Conservation (phyloP, 2,113 vertebrate genomes). For the Miniopterus natalensis region DNA sequence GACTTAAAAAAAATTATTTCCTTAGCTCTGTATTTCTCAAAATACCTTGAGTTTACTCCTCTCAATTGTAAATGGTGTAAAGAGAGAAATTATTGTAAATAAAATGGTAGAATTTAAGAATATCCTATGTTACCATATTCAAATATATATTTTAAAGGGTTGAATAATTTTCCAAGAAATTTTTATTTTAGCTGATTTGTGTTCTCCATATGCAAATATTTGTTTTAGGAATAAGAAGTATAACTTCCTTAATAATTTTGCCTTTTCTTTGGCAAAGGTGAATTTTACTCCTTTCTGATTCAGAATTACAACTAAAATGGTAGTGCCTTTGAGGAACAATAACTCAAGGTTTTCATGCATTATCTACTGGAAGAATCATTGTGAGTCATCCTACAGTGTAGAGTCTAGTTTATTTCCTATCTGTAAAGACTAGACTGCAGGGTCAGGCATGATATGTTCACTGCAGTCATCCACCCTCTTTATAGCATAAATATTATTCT, state of each 20-base stretch:
- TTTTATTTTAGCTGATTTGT: conserved; percentile 48
- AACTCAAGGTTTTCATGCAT: neutral
- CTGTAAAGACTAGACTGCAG: neutral
- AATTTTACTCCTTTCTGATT: conserved; percentile 39
- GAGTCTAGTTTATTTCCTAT: conserved; percentile 10
- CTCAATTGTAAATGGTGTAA: neutral
- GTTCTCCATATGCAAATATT: conserved; percentile 1
- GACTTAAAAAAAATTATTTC: neutral
- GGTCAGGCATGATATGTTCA: neutral
- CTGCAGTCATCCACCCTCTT: neutral
- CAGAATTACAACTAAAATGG: conserved; percentile 4
- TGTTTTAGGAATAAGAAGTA: conserved; percentile 59
- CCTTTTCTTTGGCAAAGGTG: conserved; percentile 55
- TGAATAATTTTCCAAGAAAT: conserved; percentile 15
- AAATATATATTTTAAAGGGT: conserved; percentile 36
- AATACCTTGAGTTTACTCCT: conserved; percentile 1
- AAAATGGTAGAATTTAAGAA: conserved; percentile 39
- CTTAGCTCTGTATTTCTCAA: neutral
- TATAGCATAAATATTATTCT: neutral
- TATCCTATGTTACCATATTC: neutral
- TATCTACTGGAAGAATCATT: neutral
- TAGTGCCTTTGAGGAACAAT: conserved; percentile 21
- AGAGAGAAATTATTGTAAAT: neutral
- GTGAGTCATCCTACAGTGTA: neutral
- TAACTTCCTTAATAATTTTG: conserved; percentile 54